phyloP scores from a whole-genome alignment of 2,888 invertebrate genomes.

The Pristionchus mayeri region DNA sequence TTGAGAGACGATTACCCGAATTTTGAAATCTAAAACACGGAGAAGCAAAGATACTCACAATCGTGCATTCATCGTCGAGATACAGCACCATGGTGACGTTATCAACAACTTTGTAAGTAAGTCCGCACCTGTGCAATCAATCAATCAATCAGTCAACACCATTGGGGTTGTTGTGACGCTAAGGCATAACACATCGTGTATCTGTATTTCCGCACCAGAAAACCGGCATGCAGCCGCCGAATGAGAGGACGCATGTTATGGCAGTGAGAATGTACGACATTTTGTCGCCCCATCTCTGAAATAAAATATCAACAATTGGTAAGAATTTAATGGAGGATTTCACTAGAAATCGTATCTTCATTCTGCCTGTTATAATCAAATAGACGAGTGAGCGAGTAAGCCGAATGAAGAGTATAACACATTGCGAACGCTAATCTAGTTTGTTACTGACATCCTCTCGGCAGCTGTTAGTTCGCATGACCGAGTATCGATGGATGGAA shows the following conservation, averaged over 20 bases:
- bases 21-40: not conserved
- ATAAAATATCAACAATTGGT: not conserved
- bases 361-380: too few relatives aligned
- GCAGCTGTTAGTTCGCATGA: not conserved
- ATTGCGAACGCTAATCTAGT: too few relatives aligned
- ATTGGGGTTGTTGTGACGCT: not conserved
- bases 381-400: too few relatives aligned
- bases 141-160: not conserved
- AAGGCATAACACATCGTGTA: too few relatives aligned
- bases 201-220: too few relatives aligned
- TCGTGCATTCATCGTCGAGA: not conserved
- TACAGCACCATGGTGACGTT: not conserved
- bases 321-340: too few relatives aligned
- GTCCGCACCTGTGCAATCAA: not conserved
- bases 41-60: too few relatives aligned
- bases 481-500: not conserved
- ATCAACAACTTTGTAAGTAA: not conserved
- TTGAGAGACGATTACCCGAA: too few relatives aligned
- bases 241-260: not conserved
- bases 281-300: not conserved
- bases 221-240: not conserved
- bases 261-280: not conserved
- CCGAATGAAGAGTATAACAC: too few relatives aligned
- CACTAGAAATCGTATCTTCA: not conserved
- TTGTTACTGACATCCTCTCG: not conserved